phyloP scores from a whole-genome alignment of 2,888 invertebrate species.

The Cryptocephalus moraei region DNA sequence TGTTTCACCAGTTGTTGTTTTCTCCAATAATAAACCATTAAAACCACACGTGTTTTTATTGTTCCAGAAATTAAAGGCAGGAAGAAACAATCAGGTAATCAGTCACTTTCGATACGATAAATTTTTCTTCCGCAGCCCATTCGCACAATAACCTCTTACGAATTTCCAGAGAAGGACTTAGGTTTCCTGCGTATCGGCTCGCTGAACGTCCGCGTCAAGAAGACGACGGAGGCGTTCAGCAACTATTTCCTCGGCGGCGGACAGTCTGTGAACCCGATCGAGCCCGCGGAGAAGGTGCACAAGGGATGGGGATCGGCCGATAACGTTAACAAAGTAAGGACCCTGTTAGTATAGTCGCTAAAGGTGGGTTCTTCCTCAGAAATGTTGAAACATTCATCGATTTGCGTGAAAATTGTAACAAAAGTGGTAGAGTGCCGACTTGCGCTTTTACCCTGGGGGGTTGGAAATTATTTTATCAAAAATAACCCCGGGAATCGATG shows the following conservation, averaged over 20 bases:
- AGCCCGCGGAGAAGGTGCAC: conserved; percentile 57
- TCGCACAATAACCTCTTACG: not conserved
- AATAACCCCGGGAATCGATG: too few relatives aligned
- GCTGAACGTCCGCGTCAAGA: conserved; percentile 83
- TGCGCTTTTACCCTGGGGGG: too few relatives aligned
- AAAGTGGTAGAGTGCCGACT: too few relatives aligned
- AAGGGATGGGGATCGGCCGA: conserved; percentile 89
- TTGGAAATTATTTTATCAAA: too few relatives aligned
- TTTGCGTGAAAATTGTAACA: too few relatives aligned
- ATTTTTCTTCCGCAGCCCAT: not conserved
- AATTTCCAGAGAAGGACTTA: conserved; percentile 67
- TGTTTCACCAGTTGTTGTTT: not conserved
- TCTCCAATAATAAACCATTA: not conserved
- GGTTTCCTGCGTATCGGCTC: conserved; percentile 88
- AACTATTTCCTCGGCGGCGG: conserved; percentile 74
- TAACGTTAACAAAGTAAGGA: conserved; percentile 59
- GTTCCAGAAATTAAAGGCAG: conserved; percentile 63
- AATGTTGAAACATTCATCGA: too few relatives aligned
- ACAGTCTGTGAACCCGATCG: conserved; percentile 34
- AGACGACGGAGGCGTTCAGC: conserved; percentile 86
- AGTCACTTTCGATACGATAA: conserved; percentile 10
- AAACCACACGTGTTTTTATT: conserved; percentile 19
- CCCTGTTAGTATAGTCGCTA: too few relatives aligned
- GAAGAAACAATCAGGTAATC: conserved; percentile 63
- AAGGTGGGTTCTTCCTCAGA: too few relatives aligned